Evolutionary conservation across 2,888 invertebrate species (phyloP).

Genomic region (Acanthosepion lycidas): DNA sequence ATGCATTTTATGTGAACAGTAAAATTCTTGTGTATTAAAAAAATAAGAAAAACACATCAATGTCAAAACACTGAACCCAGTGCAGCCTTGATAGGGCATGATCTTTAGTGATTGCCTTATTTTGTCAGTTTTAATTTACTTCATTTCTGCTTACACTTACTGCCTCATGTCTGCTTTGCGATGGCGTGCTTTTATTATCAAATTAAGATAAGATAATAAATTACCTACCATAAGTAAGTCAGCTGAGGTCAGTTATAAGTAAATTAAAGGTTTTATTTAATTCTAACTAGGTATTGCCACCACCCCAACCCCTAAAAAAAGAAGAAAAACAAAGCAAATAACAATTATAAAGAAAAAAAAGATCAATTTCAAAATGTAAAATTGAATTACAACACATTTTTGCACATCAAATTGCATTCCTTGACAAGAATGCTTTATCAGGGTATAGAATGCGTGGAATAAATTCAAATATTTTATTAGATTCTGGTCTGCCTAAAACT

Average conservation of each 20-base stretch:
- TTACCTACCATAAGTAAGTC: neutral
- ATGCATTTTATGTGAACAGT: no score
- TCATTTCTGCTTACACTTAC: neutral
- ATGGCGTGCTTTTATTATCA: neutral
- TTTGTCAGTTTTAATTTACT: neutral
- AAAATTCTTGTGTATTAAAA: no score
- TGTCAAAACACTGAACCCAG: neutral
- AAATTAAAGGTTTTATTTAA: neutral
- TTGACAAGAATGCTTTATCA: neutral
- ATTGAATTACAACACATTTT: neutral
- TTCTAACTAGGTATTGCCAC: neutral
- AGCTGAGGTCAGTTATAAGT: neutral
- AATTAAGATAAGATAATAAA: slow-evolving; percentile 9
- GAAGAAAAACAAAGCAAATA: neutral
- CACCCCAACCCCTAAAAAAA: neutral
- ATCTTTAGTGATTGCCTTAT: neutral
- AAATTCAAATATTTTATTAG: no score
- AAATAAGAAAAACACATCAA: no score
- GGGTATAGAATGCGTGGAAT: no score
- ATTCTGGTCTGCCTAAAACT: no score
- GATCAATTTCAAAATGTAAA: neutral
- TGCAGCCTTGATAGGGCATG: neutral
- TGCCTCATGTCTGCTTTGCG: neutral
- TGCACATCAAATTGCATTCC: neutral
- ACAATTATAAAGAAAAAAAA: neutral